Evolutionary conservation across 2,888 invertebrate genomes (phyloP), one percentile per base, ranked within the genome.

Genomic region (Rotaria sp.): DNA sequence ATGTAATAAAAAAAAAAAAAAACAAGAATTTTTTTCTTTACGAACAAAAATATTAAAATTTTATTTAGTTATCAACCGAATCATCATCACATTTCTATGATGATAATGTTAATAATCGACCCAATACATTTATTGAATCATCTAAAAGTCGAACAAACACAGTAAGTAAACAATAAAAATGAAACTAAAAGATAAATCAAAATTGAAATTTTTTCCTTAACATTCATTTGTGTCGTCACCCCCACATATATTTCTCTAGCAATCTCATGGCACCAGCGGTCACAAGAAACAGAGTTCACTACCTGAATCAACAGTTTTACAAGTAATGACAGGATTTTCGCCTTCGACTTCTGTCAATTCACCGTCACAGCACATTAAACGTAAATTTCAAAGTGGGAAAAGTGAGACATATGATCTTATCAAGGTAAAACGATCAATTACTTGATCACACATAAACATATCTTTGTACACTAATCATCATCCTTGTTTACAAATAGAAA

Each of bases 221-320:
- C 11, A 35, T 41, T 41, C 24, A 26, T 11, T 24, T 41, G 8
- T 15, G 2, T n/a, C 80, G 26, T 80, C 67, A 35, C 5, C 67
- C 67, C 67, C 35, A 35, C 35, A 15, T 67, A 35, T 67, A 67
- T 67, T 67, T 67, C 67, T 67, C 67, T 67, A 67, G 67, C 35
- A 30, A 35, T 10, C 67, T 67, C 67, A 67, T 67, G 67, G 67
- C 35, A 67, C 3, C 7, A 67, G 35, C 8, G 45, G 80, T n/a
- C 80, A 80, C 80, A 80, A 80, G 45, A 80, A 80, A 80, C 80
- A 80, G 45, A 45, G n/a, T 80, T 80, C 80, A 41, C 45, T 80
- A 21, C 80, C 80, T 26, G 80, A 80, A 80, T 80, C 80, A 15
- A n/a, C 80, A 45, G n/a, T 80, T 26, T 45, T 45, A 10, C 41